phyloP scores from a whole-genome alignment of 1,140 invertebrate species.

The Meteorus sp. region DNA sequence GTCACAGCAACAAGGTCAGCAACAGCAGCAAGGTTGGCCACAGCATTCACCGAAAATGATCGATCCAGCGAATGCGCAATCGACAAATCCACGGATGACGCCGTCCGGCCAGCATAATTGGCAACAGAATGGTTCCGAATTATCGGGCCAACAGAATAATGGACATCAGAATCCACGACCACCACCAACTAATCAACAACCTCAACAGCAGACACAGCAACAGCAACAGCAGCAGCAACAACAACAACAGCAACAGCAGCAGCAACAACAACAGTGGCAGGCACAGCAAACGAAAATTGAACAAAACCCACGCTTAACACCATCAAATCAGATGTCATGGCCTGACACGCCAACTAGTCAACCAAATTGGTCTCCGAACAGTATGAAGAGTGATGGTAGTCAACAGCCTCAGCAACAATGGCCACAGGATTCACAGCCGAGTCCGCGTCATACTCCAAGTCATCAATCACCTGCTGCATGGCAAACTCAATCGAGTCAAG shows the following conservation, averaged over 20 bases:
- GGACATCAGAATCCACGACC: slow-evolving; percentile 49
- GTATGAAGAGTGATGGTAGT: slow-evolving; percentile 55
- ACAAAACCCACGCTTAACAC: slow-evolving; percentile 51
- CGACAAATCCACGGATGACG: slow-evolving; percentile 41
- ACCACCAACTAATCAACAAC: slow-evolving; percentile 45
- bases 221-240: slow-evolving; percentile 36
- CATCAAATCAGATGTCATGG: slow-evolving; percentile 58
- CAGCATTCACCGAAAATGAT: slow-evolving; percentile 51
- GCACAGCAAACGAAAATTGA: slow-evolving; percentile 50
- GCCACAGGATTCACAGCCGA: slow-evolving; percentile 52
- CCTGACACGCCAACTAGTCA: slow-evolving; percentile 59
- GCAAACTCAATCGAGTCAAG: slow-evolving; percentile 47
- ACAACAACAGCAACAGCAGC: slow-evolving; percentile 32
- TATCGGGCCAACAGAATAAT: slow-evolving; percentile 39
- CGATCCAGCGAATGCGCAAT: slow-evolving; percentile 41
- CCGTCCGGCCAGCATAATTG: slow-evolving; percentile 41
- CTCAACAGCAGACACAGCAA: slow-evolving; percentile 28
- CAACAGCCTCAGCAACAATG: slow-evolving; percentile 54
- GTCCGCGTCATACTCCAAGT: slow-evolving; percentile 47
- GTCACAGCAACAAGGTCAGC: slow-evolving; percentile 37
- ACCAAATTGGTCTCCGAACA: slow-evolving; percentile 57
- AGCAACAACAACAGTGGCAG: slow-evolving; percentile 38
- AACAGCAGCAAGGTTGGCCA: slow-evolving; percentile 45
- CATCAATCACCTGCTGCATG: slow-evolving; percentile 46
- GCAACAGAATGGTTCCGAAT: slow-evolving; percentile 49